Conservation (phyloP, 1,140 invertebrate genomes). For the Acromyrmex echinatior region DNA sequence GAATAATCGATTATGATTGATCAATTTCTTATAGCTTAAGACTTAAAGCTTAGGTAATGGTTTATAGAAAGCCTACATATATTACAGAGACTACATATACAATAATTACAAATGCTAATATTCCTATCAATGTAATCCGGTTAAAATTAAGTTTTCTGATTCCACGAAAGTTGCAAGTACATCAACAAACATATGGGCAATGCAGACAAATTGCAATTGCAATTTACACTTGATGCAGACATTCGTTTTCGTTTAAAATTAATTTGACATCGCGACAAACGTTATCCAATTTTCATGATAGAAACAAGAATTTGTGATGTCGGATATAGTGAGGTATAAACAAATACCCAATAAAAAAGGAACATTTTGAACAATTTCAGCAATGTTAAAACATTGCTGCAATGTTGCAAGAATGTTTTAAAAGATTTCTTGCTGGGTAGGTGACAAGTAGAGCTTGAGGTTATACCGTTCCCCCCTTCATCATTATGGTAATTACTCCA, state of each 20-base stretch:
- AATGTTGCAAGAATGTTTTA: too few relatives aligned
- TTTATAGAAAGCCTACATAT: too few relatives aligned
- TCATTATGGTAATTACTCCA: not conserved
- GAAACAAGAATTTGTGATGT: not conserved
- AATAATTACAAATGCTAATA: not conserved
- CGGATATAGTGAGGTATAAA: too few relatives aligned
- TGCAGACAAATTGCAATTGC: not conserved
- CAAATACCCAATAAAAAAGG: too few relatives aligned
- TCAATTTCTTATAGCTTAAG: too few relatives aligned
- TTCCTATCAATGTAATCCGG: not conserved
- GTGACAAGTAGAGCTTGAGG: not conserved
- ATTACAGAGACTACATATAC: not conserved
- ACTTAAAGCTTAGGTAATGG: too few relatives aligned
- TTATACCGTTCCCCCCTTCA: constrained; percentile 8
- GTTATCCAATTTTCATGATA: not conserved
- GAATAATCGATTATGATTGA: too few relatives aligned
- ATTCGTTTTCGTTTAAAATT: constrained; percentile 8
- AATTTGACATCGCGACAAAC: not conserved
- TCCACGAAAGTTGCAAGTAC: not conserved
- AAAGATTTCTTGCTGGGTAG: too few relatives aligned
- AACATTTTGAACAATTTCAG: too few relatives aligned
- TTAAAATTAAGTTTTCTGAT: not conserved
- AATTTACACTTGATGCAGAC: not conserved
- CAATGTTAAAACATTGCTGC: too few relatives aligned
- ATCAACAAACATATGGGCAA: not conserved